Base-by-base conservation (phyloP, 1,140 invertebrate species). In the Aphis gossypii region DNA sequence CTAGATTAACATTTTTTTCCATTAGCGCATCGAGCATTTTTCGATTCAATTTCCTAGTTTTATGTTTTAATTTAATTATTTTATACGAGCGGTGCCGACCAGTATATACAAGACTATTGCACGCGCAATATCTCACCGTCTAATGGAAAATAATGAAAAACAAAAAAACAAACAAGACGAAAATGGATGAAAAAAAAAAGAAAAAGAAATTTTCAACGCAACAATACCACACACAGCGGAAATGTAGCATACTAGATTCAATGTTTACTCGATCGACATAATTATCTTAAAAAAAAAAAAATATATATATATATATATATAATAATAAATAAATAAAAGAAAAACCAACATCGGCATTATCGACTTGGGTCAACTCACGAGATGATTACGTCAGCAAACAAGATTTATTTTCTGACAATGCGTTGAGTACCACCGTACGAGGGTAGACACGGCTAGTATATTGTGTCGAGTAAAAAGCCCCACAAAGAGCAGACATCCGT, bases 1-100 rank as follows among this genome's bases (percentile, higher is more conserved):
- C 35, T 90, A 38, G 38, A 90, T 90, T 90, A 90, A 90, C 89
- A 44, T 90, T 90, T 90, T 48, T 56, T 90, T 90, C 51, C 89
- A 90, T 90, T 90, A 90, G 54, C 38, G 23, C 38, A 60, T 90
- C 54, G 89, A 60, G 38, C 35, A 90, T 90, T 90, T 90, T 60
- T 90, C 54, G 54, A 90, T 90, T 60, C 89, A 90, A 60, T 90
- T 90, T 90, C 25, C 54, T 30, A 60, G 54, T 60, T 46, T 60
- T 54, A 20, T n/a, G 48, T 90, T 60, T 90, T 90, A 60, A 90
- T 90, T 46, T n/a, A 8, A 60, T 90, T 90, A 90, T 90, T 56
- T 90, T 56, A 54, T 89, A 51, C 46, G 41, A 30, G 4, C 30
- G 14, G 30, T 30, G 25, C 21, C n/a, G 87, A 30, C 41, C 8